Evolutionary conservation across 2,888 invertebrate species (phyloP).

Genomic region (Sinodicranocentrus sp.): DNA sequence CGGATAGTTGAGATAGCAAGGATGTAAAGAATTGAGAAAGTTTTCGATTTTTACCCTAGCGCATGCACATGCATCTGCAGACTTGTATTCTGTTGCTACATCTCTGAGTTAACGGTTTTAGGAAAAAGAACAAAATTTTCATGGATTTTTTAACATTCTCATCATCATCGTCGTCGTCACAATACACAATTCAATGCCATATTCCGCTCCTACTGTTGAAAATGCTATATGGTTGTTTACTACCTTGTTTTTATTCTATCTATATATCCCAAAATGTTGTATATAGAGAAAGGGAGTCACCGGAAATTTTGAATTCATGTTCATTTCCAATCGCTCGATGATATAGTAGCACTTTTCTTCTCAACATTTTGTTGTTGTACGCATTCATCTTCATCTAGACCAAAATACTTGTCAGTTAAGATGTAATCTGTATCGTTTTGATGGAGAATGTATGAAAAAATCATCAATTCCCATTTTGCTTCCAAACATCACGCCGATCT

Average conservation of each 20-base stretch:
- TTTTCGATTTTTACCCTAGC: slow-evolving; percentile 75
- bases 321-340: slow-evolving; percentile 20
- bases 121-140: slow-evolving; percentile 64
- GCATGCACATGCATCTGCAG: slow-evolving; percentile 74
- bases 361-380: slow-evolving; percentile 17
- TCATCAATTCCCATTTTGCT: background rate
- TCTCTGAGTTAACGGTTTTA: slow-evolving; percentile 49
- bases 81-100: slow-evolving; percentile 58
- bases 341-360: slow-evolving; percentile 18
- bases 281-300: slow-evolving; percentile 5
- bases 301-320: slow-evolving; percentile 8
- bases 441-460: slow-evolving; percentile 9
- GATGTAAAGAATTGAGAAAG: slow-evolving; percentile 69
- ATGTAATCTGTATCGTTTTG: background rate
- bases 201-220: slow-evolving; percentile 14
- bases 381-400: slow-evolving; percentile 36
- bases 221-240: background rate
- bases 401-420: slow-evolving; percentile 31
- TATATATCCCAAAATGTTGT: no score
- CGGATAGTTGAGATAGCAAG: slow-evolving; percentile 48
- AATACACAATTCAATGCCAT: slow-evolving; percentile 10
- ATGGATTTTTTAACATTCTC: slow-evolving; percentile 62
- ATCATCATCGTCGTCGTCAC: slow-evolving; percentile 47
- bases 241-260: background rate
- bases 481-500: no score